Conservation (phyloP, 2,888 invertebrate genomes). For the Drosophila recens region DNA sequence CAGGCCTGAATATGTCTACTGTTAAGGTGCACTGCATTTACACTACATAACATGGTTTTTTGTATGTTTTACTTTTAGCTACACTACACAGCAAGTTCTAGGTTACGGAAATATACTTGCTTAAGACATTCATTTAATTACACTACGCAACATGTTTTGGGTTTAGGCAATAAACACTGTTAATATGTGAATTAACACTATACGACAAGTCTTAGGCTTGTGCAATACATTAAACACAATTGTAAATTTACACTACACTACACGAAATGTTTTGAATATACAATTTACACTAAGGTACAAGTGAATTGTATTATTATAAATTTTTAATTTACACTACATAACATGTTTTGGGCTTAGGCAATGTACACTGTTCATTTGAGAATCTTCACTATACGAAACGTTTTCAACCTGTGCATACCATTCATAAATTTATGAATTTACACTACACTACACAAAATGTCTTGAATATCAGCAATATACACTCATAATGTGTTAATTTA, state of each 20-base stretch:
- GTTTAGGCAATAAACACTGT: neutral
- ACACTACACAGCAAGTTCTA: neutral
- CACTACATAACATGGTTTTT: slow-evolving; percentile 17
- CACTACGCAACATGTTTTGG: neutral
- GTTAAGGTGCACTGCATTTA: neutral
- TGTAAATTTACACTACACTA: neutral
- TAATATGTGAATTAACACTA: neutral
- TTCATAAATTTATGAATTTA: too few species aligned
- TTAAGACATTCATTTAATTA: neutral
- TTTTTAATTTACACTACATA: too few species aligned
- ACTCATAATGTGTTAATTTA: too few species aligned
- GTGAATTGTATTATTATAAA: too few species aligned
- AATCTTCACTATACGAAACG: neutral
- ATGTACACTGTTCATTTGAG: neutral
- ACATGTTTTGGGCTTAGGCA: too few species aligned
- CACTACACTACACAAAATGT: too few species aligned
- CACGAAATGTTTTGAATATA: neutral
- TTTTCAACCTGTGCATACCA: too few species aligned
- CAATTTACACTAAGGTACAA: too few species aligned
- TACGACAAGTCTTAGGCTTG: neutral
- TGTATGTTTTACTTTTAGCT: neutral
- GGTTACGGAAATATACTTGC: neutral
- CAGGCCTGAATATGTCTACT: too few species aligned
- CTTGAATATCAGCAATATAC: too few species aligned
- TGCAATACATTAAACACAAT: too few species aligned